Conservation (phyloP, 2,888 invertebrate genomes). For the Hyles lineata region DNA sequence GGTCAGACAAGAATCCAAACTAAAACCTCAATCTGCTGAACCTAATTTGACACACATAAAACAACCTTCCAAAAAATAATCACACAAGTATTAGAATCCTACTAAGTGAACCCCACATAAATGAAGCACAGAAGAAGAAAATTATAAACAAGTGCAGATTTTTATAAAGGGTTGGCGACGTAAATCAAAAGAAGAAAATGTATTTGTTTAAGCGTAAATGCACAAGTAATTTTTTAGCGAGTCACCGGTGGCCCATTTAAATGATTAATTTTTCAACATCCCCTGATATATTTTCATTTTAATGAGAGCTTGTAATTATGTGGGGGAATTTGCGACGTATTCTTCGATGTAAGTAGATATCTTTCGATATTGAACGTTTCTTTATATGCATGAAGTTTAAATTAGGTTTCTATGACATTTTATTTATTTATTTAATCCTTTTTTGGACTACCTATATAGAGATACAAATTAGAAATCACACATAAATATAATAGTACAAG, state of each 20-base stretch:
- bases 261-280: constrained; percentile 54
- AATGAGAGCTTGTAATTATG: constrained; percentile 24
- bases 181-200: constrained; percentile 72
- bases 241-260: constrained; percentile 68
- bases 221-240: constrained; percentile 71
- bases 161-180: constrained; percentile 50
- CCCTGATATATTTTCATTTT: constrained; percentile 35
- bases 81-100: too few species aligned
- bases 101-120: not conserved
- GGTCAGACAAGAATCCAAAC: too few species aligned
- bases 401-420: too few species aligned
- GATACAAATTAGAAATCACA: too few species aligned
- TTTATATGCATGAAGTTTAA: not conserved
- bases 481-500: too few species aligned
- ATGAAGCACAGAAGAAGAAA: not conserved
- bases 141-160: not conserved
- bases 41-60: too few species aligned
- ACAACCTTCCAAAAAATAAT: too few species aligned
- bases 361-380: not conserved
- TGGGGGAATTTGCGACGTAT: constrained; percentile 7
- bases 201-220: constrained; percentile 75
- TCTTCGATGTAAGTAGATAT: constrained; percentile 12
- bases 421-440: too few species aligned
- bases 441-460: too few species aligned
- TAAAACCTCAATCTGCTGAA: too few species aligned